Conservation (phyloP, 1,140 invertebrate species). For the Ericerus pela region DNA sequence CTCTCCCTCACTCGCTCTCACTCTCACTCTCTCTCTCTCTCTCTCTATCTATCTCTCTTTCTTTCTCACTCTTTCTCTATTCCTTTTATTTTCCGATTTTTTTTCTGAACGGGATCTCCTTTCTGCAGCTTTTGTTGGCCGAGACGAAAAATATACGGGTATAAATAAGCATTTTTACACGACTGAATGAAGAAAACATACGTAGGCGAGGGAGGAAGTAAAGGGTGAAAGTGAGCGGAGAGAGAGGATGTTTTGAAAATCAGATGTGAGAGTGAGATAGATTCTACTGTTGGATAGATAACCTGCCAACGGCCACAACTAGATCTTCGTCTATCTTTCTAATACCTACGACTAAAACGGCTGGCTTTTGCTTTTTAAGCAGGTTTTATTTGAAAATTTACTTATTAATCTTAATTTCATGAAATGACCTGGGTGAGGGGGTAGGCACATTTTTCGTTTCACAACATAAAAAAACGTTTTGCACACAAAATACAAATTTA, state of each 20-base stretch:
- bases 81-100: no score
- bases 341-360: no score
- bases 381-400: no score
- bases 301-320: neutral
- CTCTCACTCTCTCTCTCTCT: neutral
- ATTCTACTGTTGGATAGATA: conserved; percentile 1
- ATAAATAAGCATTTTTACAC: no score
- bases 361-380: conserved; percentile 2
- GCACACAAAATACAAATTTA: no score
- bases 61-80: neutral
- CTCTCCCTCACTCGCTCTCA: neutral
- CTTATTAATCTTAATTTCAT: no score
- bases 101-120: neutral
- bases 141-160: neutral
- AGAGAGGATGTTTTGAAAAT: no score
- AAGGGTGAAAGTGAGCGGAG: no score
- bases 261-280: neutral
- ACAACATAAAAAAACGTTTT: no score
- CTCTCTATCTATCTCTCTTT: neutral
- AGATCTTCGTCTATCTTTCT: neutral
- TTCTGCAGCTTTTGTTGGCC: conserved; percentile 5
- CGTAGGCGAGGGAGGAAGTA: no score
- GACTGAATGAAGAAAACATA: conserved; percentile 7
- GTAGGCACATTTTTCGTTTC: no score
- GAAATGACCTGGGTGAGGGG: no score